phyloP scores from a whole-genome alignment of 2,797 vertebrate species.

The Poecilia wingei region DNA sequence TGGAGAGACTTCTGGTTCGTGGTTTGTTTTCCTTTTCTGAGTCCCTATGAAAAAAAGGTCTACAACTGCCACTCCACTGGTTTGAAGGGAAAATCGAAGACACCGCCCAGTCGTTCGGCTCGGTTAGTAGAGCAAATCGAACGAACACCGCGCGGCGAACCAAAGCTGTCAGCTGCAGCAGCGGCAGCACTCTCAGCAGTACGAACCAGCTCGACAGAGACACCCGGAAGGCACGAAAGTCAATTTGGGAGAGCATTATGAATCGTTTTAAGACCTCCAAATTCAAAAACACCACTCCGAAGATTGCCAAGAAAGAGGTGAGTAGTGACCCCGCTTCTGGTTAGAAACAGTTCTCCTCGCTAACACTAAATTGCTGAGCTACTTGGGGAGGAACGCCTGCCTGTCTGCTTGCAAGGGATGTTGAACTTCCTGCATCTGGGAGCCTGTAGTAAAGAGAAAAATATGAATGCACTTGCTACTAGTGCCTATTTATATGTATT shows the following conservation, averaged over 20 bases:
- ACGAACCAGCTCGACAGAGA: slow-evolving; percentile 65
- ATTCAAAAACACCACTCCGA: slow-evolving; percentile 91
- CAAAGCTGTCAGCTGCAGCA: slow-evolving; percentile 71
- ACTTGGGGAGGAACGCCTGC: slow-evolving; percentile 46
- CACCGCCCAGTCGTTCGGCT: slow-evolving; percentile 31
- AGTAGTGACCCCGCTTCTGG: slow-evolving; percentile 61
- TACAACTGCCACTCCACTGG: too few species aligned
- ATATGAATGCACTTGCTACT: not conserved
- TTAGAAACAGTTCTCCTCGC: slow-evolving; percentile 13
- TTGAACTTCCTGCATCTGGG: slow-evolving; percentile 78
- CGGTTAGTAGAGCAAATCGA: slow-evolving; percentile 31
- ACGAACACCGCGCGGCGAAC: slow-evolving; percentile 14
- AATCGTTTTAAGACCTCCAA: slow-evolving; percentile 94
- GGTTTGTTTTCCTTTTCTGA: too few species aligned
- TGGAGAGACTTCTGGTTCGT: too few species aligned
- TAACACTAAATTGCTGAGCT: slow-evolving; percentile 54
- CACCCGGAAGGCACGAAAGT: slow-evolving; percentile 82
- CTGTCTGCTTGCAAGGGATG: slow-evolving; percentile 61
- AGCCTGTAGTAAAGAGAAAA: slow-evolving; percentile 27
- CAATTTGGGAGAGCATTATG: slow-evolving; percentile 80
- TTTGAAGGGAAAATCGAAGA: not conserved
- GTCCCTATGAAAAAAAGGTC: too few species aligned
- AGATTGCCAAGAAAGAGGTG: slow-evolving; percentile 89
- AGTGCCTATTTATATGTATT: not conserved
- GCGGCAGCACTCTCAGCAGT: slow-evolving; percentile 38